Evolutionary conservation across 2,797 vertebrate genomes (phyloP).

Genomic region (Melopsittacus undulatus): DNA sequence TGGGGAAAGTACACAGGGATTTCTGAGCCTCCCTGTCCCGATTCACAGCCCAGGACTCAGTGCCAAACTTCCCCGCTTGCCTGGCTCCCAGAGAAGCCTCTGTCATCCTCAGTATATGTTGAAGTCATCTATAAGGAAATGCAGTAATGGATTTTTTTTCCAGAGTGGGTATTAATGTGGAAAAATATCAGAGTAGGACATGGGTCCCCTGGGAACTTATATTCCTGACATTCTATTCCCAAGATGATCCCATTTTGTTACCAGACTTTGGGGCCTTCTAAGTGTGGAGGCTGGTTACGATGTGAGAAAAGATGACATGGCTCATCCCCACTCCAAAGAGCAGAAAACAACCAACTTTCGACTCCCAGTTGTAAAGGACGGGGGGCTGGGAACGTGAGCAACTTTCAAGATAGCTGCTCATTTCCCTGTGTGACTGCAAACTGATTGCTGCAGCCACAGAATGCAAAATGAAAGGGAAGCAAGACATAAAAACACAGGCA

Average conservation of each 20-base stretch:
- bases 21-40: neutral
- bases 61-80: neutral
- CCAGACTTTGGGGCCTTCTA: neutral
- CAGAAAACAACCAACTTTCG: conserved; percentile 2
- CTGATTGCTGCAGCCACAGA: conserved; percentile 58
- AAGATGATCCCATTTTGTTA: neutral
- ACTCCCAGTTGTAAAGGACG: neutral
- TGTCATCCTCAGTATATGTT: neutral
- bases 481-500: conserved; percentile 62
- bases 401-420: conserved; percentile 37
- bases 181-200: neutral
- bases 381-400: neutral
- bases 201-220: neutral
- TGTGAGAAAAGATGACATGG: neutral
- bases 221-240: neutral
- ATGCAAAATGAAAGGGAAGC: conserved; percentile 59
- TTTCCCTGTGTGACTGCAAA: conserved; percentile 55
- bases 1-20: neutral
- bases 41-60: neutral
- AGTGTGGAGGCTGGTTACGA: neutral
- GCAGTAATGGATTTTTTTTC: conserved; percentile 4
- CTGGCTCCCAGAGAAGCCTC: neutral
- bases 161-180: neutral
- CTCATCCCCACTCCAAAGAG: neutral
- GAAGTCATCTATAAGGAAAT: conserved; percentile 37